Percentiles rank a stretch among this genome's conserved stretches.
These are phyloP conservation scores for Leucophenga montana DNA, from an alignment of 2,888 invertebrate genomes.

Conservation along the genomic window DNA sequence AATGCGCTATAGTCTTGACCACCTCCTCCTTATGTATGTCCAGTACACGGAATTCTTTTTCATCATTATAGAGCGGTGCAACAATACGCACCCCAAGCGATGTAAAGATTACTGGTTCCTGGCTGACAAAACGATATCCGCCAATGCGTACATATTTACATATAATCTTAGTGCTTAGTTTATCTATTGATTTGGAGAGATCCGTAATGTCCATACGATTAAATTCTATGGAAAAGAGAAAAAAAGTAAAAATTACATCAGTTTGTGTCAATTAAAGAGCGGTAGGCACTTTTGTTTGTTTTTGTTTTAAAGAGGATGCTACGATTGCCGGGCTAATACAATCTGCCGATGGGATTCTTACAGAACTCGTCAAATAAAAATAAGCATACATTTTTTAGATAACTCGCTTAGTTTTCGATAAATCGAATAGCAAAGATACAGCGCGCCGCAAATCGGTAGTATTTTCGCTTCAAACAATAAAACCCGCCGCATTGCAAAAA, in stretches of 20 bases:
- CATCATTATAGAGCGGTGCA: constrained; percentile 76
- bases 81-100: constrained; percentile 77
- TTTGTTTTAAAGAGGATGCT: too few species aligned
- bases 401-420: too few species aligned
- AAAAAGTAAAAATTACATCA: constrained; percentile 19
- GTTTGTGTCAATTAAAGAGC: not conserved
- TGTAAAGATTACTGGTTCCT: constrained; percentile 80
- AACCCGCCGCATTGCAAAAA: not conserved
- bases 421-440: too few species aligned
- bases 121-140: constrained; percentile 85
- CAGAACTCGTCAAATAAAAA: too few species aligned
- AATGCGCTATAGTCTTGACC: constrained; percentile 84
- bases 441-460: too few species aligned
- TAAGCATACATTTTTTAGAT: too few species aligned
- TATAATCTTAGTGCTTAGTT: constrained; percentile 76
- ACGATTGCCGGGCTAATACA: too few species aligned
- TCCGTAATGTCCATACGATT: constrained; percentile 75
- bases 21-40: constrained; percentile 82
- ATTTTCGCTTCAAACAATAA: too few species aligned
- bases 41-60: constrained; percentile 76
- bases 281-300: too few species aligned
- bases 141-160: constrained; percentile 90
- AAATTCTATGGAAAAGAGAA: constrained; percentile 73
- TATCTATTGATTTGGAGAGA: constrained; percentile 72
- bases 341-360: too few species aligned